Evolutionary conservation across 2,888 invertebrate genomes (phyloP).

Genomic region (Smittia sp.): DNA sequence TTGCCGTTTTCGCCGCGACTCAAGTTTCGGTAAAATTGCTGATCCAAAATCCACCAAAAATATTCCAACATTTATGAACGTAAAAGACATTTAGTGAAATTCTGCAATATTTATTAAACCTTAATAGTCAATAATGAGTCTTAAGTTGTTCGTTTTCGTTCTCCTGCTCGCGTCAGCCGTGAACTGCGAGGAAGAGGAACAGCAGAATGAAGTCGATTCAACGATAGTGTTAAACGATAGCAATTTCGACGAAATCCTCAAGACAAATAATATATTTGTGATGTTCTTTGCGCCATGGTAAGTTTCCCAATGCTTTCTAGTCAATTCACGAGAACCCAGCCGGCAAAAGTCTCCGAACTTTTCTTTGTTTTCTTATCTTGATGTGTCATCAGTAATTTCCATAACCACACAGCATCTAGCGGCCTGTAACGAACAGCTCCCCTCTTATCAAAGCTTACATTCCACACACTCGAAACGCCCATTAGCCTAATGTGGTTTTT

Average conservation of each 20-base stretch:
- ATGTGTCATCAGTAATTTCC: neutral
- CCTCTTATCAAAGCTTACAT: too few relatives aligned
- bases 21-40: too few relatives aligned
- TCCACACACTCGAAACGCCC: too few relatives aligned
- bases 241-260: slow-evolving; percentile 62
- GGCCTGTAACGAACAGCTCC: too few relatives aligned
- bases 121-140: slow-evolving; percentile 17
- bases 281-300: slow-evolving; percentile 81
- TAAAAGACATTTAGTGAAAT: slow-evolving; percentile 4
- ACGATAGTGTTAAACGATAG: slow-evolving; percentile 57
- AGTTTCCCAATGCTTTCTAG: slow-evolving; percentile 46
- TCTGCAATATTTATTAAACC: neutral
- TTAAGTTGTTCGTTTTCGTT: slow-evolving; percentile 20
- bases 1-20: too few relatives aligned
- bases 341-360: neutral
- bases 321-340: neutral
- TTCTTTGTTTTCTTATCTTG: neutral
- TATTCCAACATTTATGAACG: too few relatives aligned
- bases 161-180: neutral
- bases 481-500: too few relatives aligned
- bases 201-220: neutral
- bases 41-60: too few relatives aligned
- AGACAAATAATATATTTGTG: slow-evolving; percentile 69
- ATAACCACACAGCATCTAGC: neutral
- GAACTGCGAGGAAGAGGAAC: neutral